Base-by-base conservation (phyloP, 2,797 vertebrate species). In the Schizothorax lantsangensis region DNA sequence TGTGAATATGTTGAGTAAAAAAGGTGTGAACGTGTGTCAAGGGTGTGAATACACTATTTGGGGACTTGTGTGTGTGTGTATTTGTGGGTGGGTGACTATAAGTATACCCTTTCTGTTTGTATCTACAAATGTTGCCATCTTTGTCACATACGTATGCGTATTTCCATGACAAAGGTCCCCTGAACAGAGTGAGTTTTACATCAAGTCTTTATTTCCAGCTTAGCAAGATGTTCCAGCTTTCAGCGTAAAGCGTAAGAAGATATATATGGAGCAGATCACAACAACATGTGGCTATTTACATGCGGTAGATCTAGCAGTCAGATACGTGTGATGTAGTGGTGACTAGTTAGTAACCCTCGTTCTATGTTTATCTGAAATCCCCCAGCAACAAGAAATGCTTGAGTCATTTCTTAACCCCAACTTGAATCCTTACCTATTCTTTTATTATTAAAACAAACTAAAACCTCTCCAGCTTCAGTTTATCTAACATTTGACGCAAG, bases 1-100 rank as follows among this genome's bases (percentile, higher is more conserved):
- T n/a, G 3, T 52, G 11, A 59, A 59, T 30, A 26, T 40, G 15
- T 68, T 79, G 33, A 54, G 33, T 82, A 38, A 66, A 80, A 79
- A 80, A 82, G 66, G 64, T 71, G 21, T 59, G 40, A 30, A 26
- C 15, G 5, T 78, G 54, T 40, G 64, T 40, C 45, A 82, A 45
- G 83, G 66, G 52, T 79, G 82, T 79, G 52, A 84, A 80, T n/a
- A 40, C 45, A 43, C 33, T 73, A 78, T 59, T 83, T 73, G n/a
- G 38, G 36, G 71, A 38, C 79, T 68, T 66, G 14, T 79, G 36
- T 59, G 75, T 59, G 36, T 71, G 26, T 6, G 15, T 15, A 6
- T 81, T 7, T 64, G 23, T 83, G 30, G 43, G 45, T 49, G 8
- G 14, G 26, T 47, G 38, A 49, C 7, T 40, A 5, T n/a, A 15